Base-by-base conservation (phyloP, 2,113 vertebrate species). In the Macrotus californicus region DNA sequence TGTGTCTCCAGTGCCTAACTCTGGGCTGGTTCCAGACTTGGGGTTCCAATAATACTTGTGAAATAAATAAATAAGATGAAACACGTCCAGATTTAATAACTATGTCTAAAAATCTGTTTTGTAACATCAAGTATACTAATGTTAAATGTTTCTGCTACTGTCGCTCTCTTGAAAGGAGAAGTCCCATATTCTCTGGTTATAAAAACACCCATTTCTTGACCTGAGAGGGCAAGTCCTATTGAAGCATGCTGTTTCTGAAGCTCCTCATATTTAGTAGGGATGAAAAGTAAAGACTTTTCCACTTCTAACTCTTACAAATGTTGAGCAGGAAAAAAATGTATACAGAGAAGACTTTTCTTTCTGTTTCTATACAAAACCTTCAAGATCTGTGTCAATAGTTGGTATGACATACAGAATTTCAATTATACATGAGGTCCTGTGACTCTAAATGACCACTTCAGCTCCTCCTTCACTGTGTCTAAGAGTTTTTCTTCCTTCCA, bases 391-490 rank as follows among this genome's bases (percentile, higher is more conserved):
- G 2, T 26, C 18, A 6, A 2, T 9, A 3, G 15, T 24, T 43
- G 41, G 24, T 34, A 26, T 12, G 15, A 64, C 3, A 4, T 14
- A 1, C 36, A 39, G 39, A 29, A 18, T 73, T 46, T 69, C 13
- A 22, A 8, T 34, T 39, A 13, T 0, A 14, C 39, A 2, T 2
- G 22, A n/a, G 22, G 67, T 14, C 19, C 16, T 26, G 1, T 9
- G 80, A 15, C 54, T 70, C 41, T 5, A 5, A n/a, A 29, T 19
- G 31, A 5, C 19, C 26, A 8, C 4, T 3, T 19, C n/a, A 6
- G 15, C 9, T 21, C 26, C 24, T 76, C 4, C 0, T 52, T 12
- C 5, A 14, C 66, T 2, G 1, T 0, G 0, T 1, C 94, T 94
- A 84, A 96, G 76, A 77, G 2, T 34, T 6, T 3, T 21, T 2